Base-by-base conservation (phyloP, 1,140 invertebrate genomes). In the Thalassaphorura encarpata region DNA sequence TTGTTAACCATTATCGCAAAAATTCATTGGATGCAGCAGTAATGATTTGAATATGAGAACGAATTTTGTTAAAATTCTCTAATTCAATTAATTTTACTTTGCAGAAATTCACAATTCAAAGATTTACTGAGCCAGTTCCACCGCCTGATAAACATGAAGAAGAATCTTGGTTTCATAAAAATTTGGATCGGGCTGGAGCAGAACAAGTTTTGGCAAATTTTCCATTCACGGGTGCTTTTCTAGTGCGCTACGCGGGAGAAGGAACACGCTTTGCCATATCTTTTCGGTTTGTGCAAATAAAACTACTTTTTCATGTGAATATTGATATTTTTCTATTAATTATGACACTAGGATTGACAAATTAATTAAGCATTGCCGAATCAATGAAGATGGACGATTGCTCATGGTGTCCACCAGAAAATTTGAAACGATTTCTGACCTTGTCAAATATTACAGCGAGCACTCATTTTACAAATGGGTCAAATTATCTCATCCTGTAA, bases 351-450 rank as follows among this genome's bases (percentile, higher is more conserved):
- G 89, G 67, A 87, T 87, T 23, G 89, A 94, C 66, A 84, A 84
- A 21, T 86, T 90, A 72, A 93, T 96, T 47, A 97, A 96, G 68
- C 92, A 97, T 68, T 97, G 94, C 71, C 79, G 89, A 49, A 89
- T 97, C 26, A 87, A 87, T 69, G 75, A 87, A 40, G 92, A 97
- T 69, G 92, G 90, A 2, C 77, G 92, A 0, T 69, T 95, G 0
- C 96, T 89, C 68, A 83, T 83, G 0, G 89, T 97, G 63, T 91
- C 90, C 8, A 85, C 81, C 2, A 84, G 85, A 31, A 83, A 87
- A 67, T 97, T 97, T 75, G 92, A 97, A 72, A 93, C 83, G 67
- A 75, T 97, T n/a, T 84, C 92, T 0, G 89, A 95, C 57, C 76
- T 97, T 53, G 84, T 97, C 1, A 80, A 78, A 52, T 92, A 93